A percentile compares a stretch with the other conserved stretches of the same genome.
Conservation (phyloP, 2,113 vertebrate genomes). For the Podilymbus podiceps region DNA sequence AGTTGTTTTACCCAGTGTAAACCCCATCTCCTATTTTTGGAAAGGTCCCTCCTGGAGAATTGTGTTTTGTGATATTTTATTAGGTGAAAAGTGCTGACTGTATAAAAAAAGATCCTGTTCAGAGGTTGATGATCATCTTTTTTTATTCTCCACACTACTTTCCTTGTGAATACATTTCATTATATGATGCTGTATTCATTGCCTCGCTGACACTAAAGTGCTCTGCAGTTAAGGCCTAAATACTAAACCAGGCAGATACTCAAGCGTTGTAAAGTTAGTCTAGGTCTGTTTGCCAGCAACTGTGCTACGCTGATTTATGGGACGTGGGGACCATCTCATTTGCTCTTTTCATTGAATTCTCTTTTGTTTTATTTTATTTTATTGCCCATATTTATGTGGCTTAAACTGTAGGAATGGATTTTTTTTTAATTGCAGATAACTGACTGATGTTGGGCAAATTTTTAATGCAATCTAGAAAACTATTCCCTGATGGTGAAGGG, state of each 20-base stretch:
- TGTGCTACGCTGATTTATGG: neutral
- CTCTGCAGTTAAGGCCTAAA: slow-evolving; percentile 50
- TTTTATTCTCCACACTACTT: slow-evolving; percentile 28
- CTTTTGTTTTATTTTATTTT: neutral
- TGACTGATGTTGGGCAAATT: neutral
- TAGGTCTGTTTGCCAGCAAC: neutral
- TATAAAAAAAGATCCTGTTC: slow-evolving; percentile 3
- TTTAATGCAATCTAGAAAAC: neutral
- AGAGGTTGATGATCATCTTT: slow-evolving; percentile 41
- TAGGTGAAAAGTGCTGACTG: slow-evolving; percentile 61
- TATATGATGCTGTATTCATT: slow-evolving; percentile 56
- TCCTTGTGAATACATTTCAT: slow-evolving; percentile 56
- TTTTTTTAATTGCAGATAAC: slow-evolving; percentile 25
- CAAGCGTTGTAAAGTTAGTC: slow-evolving; percentile 23
- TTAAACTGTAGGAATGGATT: neutral
- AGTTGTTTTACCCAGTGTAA: slow-evolving; percentile 32
- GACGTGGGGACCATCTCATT: neutral
- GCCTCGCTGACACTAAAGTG: slow-evolving; percentile 48
- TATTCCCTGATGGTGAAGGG: neutral
- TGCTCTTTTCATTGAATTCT: slow-evolving; percentile 21
- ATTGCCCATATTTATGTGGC: neutral
- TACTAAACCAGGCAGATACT: slow-evolving; percentile 51
- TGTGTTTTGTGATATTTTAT: slow-evolving; percentile 33
- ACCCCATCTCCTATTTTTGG: slow-evolving; percentile 13
- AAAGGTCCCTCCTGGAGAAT: slow-evolving; percentile 20